A percentile compares a stretch with the other conserved stretches of the same genome.
Conservation (phyloP, 2,113 vertebrate genomes). For the Platichthys flesus region DNA sequence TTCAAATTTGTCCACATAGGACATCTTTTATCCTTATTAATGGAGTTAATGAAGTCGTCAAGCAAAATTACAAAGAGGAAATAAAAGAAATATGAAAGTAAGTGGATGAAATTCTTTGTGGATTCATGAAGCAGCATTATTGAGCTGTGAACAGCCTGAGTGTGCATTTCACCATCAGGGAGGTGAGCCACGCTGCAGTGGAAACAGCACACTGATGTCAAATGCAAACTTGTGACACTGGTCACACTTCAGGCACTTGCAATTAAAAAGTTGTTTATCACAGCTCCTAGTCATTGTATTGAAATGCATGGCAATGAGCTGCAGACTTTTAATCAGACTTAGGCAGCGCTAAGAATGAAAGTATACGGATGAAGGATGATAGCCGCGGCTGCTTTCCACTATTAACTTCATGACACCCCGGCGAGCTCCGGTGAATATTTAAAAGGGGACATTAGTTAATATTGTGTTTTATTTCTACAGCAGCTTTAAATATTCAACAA, state of each 20-base stretch:
- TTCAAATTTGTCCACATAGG: background rate
- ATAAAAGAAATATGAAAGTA: background rate
- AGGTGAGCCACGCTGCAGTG: conserved; percentile 34
- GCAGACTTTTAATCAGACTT: conserved; percentile 55
- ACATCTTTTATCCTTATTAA: background rate
- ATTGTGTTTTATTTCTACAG: background rate
- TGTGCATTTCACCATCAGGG: conserved; percentile 37
- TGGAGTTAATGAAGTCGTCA: background rate
- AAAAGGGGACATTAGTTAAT: background rate
- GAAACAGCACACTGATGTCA: conserved; percentile 37
- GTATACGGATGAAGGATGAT: conserved; percentile 59
- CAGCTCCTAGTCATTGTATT: conserved; percentile 63
- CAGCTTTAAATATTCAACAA: background rate
- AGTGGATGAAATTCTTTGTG: background rate
- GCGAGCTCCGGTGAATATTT: conserved; percentile 43
- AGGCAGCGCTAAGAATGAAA: conserved; percentile 54
- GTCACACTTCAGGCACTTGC: conserved; percentile 75
- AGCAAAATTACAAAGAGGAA: background rate
- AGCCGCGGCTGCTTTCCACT: conserved; percentile 46
- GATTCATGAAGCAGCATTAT: conserved; percentile 20
- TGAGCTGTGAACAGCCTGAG: background rate
- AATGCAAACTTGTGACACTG: conserved; percentile 67
- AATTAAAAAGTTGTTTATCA: conserved; percentile 78
- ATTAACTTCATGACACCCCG: conserved; percentile 36
- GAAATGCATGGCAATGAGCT: conserved; percentile 71